Percentiles rank a stretch among this genome's conserved stretches.
phyloP scores from a whole-genome alignment of 2,888 invertebrate genomes.

The Neoitamus cyanurus region DNA sequence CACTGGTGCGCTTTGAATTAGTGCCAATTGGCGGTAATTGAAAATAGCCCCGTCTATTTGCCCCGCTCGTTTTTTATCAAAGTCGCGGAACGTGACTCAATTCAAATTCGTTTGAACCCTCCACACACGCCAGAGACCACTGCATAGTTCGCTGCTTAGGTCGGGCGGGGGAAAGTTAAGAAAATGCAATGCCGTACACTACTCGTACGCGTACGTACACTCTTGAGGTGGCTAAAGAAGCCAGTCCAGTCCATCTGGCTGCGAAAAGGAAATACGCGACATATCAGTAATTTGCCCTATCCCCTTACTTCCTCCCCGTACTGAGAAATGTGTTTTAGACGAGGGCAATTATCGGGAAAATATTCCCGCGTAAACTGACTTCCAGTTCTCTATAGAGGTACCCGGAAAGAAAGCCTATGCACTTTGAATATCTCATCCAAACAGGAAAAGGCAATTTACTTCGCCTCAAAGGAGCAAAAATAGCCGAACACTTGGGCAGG shows the following conservation, averaged over 20 bases:
- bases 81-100: slow-evolving; percentile 44
- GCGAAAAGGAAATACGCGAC: neutral
- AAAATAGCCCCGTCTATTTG: slow-evolving; percentile 49
- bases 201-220: neutral
- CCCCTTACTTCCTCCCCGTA: neutral
- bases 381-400: neutral
- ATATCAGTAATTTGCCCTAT: neutral
- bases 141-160: neutral
- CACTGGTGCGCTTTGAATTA: slow-evolving; percentile 50
- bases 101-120: slow-evolving; percentile 37
- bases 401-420: slow-evolving; percentile 28
- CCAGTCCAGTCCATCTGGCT: neutral
- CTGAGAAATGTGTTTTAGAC: slow-evolving; percentile 1
- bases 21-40: slow-evolving; percentile 54
- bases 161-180: neutral
- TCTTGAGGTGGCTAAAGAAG: slow-evolving; percentile 4
- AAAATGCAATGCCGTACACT: neutral
- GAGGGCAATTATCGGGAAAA: slow-evolving; percentile 20
- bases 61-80: slow-evolving; percentile 19
- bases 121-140: neutral
- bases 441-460: slow-evolving; percentile 15
- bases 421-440: neutral
- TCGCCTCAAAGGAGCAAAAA: slow-evolving; percentile 6
- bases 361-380: neutral
- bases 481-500: neutral